Percentiles rank a stretch among this genome's conserved stretches.
Evolutionary conservation across 2,888 invertebrate genomes (phyloP).

Genomic region (Crematogaster levior): DNA sequence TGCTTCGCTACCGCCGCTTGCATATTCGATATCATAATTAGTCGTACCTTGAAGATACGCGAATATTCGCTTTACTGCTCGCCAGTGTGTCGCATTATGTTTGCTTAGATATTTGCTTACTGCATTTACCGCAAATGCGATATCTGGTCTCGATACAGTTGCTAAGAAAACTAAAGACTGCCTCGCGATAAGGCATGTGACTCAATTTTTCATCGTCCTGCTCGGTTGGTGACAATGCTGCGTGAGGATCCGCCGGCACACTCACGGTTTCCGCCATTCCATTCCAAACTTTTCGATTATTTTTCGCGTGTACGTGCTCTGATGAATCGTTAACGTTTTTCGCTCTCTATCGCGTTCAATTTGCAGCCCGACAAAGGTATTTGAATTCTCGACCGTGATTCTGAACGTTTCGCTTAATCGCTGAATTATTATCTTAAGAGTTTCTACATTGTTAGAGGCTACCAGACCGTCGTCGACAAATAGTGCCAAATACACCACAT

Average conservation of each 20-base stretch:
- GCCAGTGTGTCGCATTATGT: constrained; percentile 57
- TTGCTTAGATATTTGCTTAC: constrained; percentile 64
- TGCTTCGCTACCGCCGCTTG: neutral
- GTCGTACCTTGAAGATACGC: constrained; percentile 52
- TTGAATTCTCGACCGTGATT: constrained; percentile 12
- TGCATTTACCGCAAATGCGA: constrained; percentile 61
- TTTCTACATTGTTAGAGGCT: neutral
- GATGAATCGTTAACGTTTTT: constrained; percentile 23
- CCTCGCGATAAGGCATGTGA: constrained; percentile 66
- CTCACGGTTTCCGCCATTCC: neutral
- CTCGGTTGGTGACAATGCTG: constrained; percentile 55
- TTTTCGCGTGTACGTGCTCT: constrained; percentile 17
- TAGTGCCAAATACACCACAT: neutral
- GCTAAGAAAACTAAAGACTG: constrained; percentile 66
- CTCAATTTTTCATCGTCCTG: neutral
- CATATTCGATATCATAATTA: neutral
- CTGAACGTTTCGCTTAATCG: neutral
- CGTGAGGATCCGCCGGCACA: constrained; percentile 12
- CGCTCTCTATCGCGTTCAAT: constrained; percentile 17
- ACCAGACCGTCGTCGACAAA: neutral
- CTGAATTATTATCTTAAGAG: constrained; percentile 1
- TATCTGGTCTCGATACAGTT: constrained; percentile 64
- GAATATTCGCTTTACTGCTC: constrained; percentile 63
- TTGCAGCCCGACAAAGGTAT: constrained; percentile 13
- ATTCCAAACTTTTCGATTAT: too few relatives aligned